Evolutionary conservation across 2,888 invertebrate species (phyloP).

Genomic region (Drosophila nr. perissopoda): DNA sequence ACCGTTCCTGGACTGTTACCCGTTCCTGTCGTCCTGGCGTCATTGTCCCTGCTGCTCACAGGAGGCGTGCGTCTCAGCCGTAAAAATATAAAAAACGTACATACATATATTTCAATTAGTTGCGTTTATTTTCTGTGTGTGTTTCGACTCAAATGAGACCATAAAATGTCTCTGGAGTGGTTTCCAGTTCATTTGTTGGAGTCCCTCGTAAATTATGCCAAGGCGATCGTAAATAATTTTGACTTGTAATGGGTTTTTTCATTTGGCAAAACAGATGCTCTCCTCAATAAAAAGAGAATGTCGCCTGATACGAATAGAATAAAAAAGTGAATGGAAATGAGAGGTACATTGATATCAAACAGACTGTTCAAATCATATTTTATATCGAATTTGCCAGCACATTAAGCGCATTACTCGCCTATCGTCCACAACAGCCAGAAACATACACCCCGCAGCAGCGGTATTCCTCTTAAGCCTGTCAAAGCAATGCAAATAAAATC

Average conservation of each 20-base stretch:
- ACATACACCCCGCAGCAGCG: background rate
- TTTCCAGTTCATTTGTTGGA: conserved; percentile 67
- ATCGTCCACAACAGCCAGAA: conserved; percentile 1
- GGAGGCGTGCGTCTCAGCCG: conserved; percentile 55
- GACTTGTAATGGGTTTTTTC: conserved; percentile 66
- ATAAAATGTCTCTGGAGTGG: conserved; percentile 65
- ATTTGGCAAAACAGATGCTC: conserved; percentile 57
- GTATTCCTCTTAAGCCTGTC: conserved; percentile 61
- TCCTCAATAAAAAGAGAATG: conserved; percentile 33
- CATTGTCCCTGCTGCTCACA: conserved; percentile 4
- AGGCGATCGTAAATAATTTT: conserved; percentile 75
- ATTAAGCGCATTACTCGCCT: conserved; percentile 59
- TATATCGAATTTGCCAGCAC: conserved; percentile 61
- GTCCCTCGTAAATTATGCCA: conserved; percentile 69
- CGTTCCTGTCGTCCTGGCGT: conserved; percentile 8
- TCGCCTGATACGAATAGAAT: conserved; percentile 2
- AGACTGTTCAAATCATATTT: conserved; percentile 52
- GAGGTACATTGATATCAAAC: background rate
- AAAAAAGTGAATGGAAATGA: background rate
- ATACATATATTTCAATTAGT: conserved; percentile 76
- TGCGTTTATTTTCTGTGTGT: conserved; percentile 44
- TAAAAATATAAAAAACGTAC: conserved; percentile 52
- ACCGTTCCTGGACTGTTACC: conserved; percentile 26
- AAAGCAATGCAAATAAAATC: conserved; percentile 80
- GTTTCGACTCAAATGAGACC: conserved; percentile 45